Conservation (phyloP, 37 sponge, comb jelly and placozoan species). For the Spongia lamella region DNA sequence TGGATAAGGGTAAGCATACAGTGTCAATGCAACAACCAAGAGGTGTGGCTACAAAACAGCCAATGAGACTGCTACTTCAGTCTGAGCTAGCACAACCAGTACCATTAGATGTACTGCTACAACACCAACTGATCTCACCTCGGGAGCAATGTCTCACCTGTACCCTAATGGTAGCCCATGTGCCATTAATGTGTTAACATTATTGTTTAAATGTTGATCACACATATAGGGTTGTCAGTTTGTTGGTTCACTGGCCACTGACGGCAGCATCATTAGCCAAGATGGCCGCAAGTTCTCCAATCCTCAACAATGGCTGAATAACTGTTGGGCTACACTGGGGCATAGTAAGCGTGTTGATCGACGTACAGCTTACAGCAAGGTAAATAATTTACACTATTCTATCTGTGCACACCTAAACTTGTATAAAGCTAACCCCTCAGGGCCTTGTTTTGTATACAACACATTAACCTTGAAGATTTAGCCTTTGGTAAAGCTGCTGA, state of each 20-base stretch:
- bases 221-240: slow-evolving; percentile 66
- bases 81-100: slow-evolving; percentile 59
- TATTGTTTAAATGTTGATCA: neutral
- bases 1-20: no score
- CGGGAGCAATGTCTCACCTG: slow-evolving; percentile 16
- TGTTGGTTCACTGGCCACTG: slow-evolving; percentile 34
- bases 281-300: slow-evolving; percentile 22
- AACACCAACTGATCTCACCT: slow-evolving; percentile 35
- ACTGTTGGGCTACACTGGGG: slow-evolving; percentile 70
- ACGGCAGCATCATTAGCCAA: slow-evolving; percentile 29
- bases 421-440: no score
- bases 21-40: no score
- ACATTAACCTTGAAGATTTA: no score
- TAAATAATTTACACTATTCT: slow-evolving; percentile 12
- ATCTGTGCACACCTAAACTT: no score
- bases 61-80: neutral
- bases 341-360: slow-evolving; percentile 42
- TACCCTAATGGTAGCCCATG: slow-evolving; percentile 43
- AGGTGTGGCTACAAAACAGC: no score
- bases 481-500: no score
- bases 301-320: slow-evolving; percentile 54
- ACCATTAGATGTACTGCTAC: slow-evolving; percentile 48
- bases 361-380: slow-evolving; percentile 50
- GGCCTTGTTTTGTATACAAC: no score
- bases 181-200: neutral